Evolutionary conservation across 1,140 invertebrate genomes (phyloP), one percentile per base, ranked within the genome.

Genomic region (Drosophila nebulosa): DNA sequence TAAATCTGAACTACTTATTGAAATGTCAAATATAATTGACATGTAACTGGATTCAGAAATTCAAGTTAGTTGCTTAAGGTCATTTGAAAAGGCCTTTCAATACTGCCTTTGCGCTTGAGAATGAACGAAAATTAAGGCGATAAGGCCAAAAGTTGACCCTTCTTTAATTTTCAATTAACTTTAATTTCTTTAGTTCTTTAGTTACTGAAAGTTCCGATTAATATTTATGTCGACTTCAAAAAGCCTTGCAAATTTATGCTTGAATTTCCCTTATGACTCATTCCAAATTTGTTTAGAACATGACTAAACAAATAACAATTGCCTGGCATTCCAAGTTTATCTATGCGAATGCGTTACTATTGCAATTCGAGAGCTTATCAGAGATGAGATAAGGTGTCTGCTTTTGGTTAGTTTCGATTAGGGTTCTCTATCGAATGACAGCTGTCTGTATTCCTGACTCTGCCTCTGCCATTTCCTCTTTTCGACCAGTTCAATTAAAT

Each of bases 401-500:
- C 10, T 26, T n/a, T 36, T 4, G 46, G 36, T 46, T 35, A 46
- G 6, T 36, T 36, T 46, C n/a, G n/a, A 52, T 35, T 30, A 55
- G 68, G 14, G 27, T 61, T 69, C 14, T 3, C 14, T 9, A 55
- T 55, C 32, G 39, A 63, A 32, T 64, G 70, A 73, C 61, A 73
- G 62, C 51, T 67, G 70, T 14, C 27, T 21, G 18, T 21, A 18
- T 42, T 16, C 18, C 3, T 10, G 24, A 1, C 12, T 42, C 24
- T 14, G 6, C 7, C n/a, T 24, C 21, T 55, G 3, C 10, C 22
- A 32, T 50, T 66, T 50, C 9, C 7, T 18, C 30, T 53, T 61
- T 61, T 64, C 18, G 36, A 3, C 55, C 30, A 74, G 65, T 64
- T 58, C 72, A 79, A 86, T 80, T 80, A 84, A 80, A 84, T 42